phyloP scores from a whole-genome alignment of 2,888 invertebrate genomes.

The Cephus sareptanus region DNA sequence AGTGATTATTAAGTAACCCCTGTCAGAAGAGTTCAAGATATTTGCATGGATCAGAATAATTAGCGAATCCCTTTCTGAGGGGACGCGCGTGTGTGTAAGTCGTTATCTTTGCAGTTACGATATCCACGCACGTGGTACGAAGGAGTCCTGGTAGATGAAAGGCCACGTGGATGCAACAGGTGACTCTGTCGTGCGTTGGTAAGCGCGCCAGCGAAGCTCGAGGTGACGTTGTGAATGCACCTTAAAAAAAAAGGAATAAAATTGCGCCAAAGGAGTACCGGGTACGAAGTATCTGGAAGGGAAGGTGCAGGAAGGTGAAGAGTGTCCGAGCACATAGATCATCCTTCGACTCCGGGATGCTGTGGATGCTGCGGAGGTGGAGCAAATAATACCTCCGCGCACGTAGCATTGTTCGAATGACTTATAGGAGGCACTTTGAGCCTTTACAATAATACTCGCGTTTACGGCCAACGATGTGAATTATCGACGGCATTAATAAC shows the following conservation, averaged over 20 bases:
- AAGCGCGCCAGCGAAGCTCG: neutral
- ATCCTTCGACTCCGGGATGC: conserved; percentile 19
- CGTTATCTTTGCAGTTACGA: neutral
- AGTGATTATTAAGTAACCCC: conserved; percentile 20
- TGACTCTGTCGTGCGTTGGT: neutral
- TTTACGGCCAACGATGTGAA: conserved; percentile 19
- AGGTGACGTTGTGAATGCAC: neutral
- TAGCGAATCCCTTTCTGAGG: neutral
- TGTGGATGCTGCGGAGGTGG: conserved; percentile 27
- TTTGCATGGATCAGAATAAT: conserved; percentile 1
- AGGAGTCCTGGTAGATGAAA: neutral
- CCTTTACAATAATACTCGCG: conserved; percentile 18
- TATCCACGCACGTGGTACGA: neutral
- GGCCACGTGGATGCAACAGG: neutral
- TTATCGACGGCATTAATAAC: conserved; percentile 33
- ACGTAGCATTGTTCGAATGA: conserved; percentile 44
- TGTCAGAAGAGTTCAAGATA: neutral
- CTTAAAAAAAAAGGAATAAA: neutral
- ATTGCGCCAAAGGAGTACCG: neutral
- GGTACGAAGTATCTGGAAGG: neutral
- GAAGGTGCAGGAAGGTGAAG: conserved; percentile 10
- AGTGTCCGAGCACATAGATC: conserved; percentile 34
- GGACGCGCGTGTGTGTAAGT: neutral
- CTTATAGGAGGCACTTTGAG: conserved; percentile 36
- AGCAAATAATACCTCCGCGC: conserved; percentile 38